Conservation (phyloP, 1,140 invertebrate genomes). For the Coptotermes formosanus region DNA sequence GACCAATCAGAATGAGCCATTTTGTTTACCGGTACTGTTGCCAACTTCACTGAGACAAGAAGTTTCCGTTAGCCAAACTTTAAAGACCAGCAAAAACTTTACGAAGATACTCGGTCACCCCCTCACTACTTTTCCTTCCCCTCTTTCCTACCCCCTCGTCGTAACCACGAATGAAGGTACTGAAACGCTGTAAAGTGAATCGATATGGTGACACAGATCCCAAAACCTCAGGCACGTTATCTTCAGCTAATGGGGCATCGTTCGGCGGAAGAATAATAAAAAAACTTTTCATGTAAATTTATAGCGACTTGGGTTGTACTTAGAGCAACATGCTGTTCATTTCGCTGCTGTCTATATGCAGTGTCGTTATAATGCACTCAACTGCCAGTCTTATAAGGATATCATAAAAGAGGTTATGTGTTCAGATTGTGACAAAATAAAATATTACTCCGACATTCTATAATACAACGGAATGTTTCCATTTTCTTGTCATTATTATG, state of each 20-base stretch:
- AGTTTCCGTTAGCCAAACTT: not conserved
- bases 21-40: conserved; percentile 6
- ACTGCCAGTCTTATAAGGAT: too few species aligned
- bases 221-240: not conserved
- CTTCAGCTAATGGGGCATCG: not conserved
- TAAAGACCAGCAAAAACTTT: conserved; percentile 12
- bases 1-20: conserved; percentile 2
- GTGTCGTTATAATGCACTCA: too few species aligned
- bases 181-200: not conserved
- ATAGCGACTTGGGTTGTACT: not conserved
- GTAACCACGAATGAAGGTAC: not conserved
- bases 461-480: too few species aligned
- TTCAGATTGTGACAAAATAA: too few species aligned
- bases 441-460: too few species aligned
- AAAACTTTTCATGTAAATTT: not conserved
- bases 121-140: not conserved
- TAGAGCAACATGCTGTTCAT: too few species aligned
- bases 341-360: too few species aligned
- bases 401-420: too few species aligned
- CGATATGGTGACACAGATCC: not conserved
- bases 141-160: not conserved
- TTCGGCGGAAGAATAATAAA: not conserved
- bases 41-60: not conserved
- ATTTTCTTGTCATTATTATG: too few species aligned
- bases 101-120: not conserved